Percentiles rank a stretch among this genome's conserved stretches.
Evolutionary conservation across 1,140 invertebrate genomes (phyloP).

Genomic region (Macrobrachium nipponense): DNA sequence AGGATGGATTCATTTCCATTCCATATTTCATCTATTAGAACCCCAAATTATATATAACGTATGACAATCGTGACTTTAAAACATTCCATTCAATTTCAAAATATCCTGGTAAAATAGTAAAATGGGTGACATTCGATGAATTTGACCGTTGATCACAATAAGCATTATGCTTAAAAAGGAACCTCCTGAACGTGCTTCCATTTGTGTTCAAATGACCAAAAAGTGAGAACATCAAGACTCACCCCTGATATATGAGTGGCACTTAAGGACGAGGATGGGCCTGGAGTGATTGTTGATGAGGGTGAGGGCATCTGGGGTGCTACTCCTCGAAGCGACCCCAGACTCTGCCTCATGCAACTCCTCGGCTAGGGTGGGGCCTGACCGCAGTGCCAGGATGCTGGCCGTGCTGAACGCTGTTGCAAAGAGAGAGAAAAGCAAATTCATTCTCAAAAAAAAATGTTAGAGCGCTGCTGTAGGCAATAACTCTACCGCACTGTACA

Average conservation of each 20-base stretch:
- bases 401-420: conserved; percentile 63
- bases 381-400: conserved; percentile 60
- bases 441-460: not conserved
- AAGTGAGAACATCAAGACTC: not conserved
- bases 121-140: not conserved
- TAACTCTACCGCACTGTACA: too few species aligned
- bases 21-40: too few species aligned
- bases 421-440: not conserved
- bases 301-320: conserved; percentile 53
- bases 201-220: too few species aligned
- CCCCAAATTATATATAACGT: too few species aligned
- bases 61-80: too few species aligned
- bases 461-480: too few species aligned
- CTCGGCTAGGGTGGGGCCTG: conserved; percentile 57
- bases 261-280: conserved; percentile 63
- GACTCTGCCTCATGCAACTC: conserved; percentile 63
- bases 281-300: conserved; percentile 51
- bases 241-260: conserved; percentile 63
- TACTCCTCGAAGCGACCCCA: conserved; percentile 58
- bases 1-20: too few species aligned
- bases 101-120: too few species aligned
- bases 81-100: too few species aligned
- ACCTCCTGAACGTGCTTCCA: too few species aligned
- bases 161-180: too few species aligned
- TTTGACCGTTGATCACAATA: too few species aligned